Conservation (phyloP, 2,888 invertebrate genomes). For the Anagyrus pseudococci region DNA sequence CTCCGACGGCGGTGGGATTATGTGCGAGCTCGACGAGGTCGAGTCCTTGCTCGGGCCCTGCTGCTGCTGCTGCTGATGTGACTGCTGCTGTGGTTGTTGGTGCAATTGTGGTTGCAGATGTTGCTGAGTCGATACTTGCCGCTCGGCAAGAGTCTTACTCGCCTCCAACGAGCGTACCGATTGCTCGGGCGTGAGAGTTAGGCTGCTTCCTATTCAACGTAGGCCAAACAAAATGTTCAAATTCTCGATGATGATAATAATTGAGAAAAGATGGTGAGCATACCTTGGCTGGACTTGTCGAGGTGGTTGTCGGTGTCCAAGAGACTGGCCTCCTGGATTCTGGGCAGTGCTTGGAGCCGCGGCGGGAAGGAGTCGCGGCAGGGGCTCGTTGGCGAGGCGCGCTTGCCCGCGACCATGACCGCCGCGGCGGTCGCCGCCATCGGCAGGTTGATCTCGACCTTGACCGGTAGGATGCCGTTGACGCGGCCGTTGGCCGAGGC, state of each 20-base stretch:
- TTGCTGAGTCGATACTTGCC: slow-evolving; percentile 57
- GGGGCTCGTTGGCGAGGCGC: slow-evolving; percentile 58
- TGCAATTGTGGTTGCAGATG: slow-evolving; percentile 67
- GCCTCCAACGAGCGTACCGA: slow-evolving; percentile 48
- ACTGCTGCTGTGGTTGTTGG: not conserved
- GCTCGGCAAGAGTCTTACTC: slow-evolving; percentile 41
- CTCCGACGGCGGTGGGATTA: slow-evolving; percentile 65
- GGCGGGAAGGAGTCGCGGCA: slow-evolving; percentile 45
- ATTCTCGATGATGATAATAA: not conserved
- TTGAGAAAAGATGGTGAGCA: no score
- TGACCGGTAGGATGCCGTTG: slow-evolving; percentile 49
- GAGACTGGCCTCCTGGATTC: slow-evolving; percentile 60
- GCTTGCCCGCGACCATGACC: slow-evolving; percentile 38
- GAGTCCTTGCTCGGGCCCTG: slow-evolving; percentile 63
- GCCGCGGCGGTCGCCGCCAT: slow-evolving; percentile 24
- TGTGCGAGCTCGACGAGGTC: slow-evolving; percentile 49
- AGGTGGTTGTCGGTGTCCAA: slow-evolving; percentile 68
- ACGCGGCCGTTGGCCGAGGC: slow-evolving; percentile 43
- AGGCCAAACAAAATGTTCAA: no score
- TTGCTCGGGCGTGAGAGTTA: slow-evolving; percentile 59
- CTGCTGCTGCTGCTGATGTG: slow-evolving; percentile 60
- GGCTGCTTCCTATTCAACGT: slow-evolving; percentile 56
- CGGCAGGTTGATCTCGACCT: slow-evolving; percentile 45
- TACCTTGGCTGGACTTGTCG: slow-evolving; percentile 47
- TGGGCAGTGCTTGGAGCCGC: slow-evolving; percentile 65